Percentiles rank a stretch among this genome's conserved stretches.
Evolutionary conservation across 2,888 invertebrate species (phyloP).

Genomic region (Synanthedon vespiformis): DNA sequence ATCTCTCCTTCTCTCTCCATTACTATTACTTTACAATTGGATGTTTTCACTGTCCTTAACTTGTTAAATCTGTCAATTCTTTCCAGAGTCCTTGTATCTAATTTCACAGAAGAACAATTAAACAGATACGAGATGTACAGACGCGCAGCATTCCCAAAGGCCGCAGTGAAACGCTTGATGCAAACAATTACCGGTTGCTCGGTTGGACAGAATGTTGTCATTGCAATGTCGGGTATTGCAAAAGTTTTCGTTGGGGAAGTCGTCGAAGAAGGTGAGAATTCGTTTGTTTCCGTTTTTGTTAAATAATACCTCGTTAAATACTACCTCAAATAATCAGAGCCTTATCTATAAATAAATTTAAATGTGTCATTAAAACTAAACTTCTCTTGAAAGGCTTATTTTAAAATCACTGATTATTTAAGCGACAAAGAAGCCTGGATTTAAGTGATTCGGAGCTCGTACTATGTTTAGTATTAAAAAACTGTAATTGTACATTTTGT

Average conservation of each 20-base stretch:
- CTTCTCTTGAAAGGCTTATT: too few relatives aligned
- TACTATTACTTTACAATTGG: neutral
- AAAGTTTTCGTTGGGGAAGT: conserved; percentile 99
- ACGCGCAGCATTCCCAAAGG: conserved; percentile 96
- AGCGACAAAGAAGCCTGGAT: too few relatives aligned
- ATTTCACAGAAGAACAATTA: conserved; percentile 98
- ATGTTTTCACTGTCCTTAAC: neutral
- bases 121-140: conserved; percentile 99
- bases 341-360: too few relatives aligned
- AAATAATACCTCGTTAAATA: too few relatives aligned
- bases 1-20: too few relatives aligned
- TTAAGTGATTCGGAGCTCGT: too few relatives aligned
- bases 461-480: too few relatives aligned
- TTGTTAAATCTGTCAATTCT: neutral
- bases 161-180: conserved; percentile 96
- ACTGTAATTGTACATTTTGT: too few relatives aligned
- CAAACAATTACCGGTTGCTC: conserved; percentile 97
- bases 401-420: too few relatives aligned
- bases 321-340: too few relatives aligned
- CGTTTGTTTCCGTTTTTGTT: too few relatives aligned
- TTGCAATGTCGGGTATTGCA: conserved; percentile 99
- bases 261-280: conserved; percentile 89
- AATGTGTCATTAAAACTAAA: too few relatives aligned
- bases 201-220: conserved; percentile 98
- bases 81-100: conserved; percentile 93